A percentile compares a stretch with the other conserved stretches of the same genome.
phyloP scores from a whole-genome alignment of 1,140 invertebrate species.

The Capitella teleta region DNA sequence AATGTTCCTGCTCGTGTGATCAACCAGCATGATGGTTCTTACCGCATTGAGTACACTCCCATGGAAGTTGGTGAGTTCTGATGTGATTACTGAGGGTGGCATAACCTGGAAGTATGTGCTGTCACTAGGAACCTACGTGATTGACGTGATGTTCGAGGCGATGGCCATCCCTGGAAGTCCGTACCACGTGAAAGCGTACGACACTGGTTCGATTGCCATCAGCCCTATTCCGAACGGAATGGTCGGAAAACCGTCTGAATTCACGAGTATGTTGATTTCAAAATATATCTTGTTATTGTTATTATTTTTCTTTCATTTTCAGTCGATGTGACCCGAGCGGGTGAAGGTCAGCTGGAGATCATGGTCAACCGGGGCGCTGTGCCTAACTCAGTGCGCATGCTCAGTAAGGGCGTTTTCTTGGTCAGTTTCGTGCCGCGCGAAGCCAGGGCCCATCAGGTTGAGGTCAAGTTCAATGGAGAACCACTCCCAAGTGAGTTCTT shows the following conservation, averaged over 20 bases:
- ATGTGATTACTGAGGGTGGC: too few relatives aligned
- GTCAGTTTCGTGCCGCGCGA: slow-evolving; percentile 87
- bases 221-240: slow-evolving; percentile 70
- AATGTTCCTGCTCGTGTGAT: slow-evolving; percentile 31
- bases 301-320: slow-evolving; percentile 42
- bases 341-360: slow-evolving; percentile 96
- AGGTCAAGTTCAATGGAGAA: slow-evolving; percentile 97
- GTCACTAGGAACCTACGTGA: slow-evolving; percentile 60
- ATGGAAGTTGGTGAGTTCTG: slow-evolving; percentile 49
- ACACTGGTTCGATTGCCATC: slow-evolving; percentile 76
- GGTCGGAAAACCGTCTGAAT: slow-evolving; percentile 80
- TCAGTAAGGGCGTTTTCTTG: slow-evolving; percentile 84
- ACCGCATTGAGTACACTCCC: slow-evolving; percentile 50
- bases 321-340: slow-evolving; percentile 93
- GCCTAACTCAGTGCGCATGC: slow-evolving; percentile 93
- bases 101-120: too few relatives aligned
- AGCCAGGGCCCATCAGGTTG: slow-evolving; percentile 82
- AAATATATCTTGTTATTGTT: not conserved
- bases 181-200: slow-evolving; percentile 85
- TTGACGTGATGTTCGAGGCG: slow-evolving; percentile 81
- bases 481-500: slow-evolving; percentile 66
- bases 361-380: slow-evolving; percentile 84
- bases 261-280: slow-evolving; percentile 59
- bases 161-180: slow-evolving; percentile 80
- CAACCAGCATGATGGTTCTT: slow-evolving; percentile 27